phyloP scores from a whole-genome alignment of 2,888 invertebrate genomes.

The Ichneumoninae sp. region DNA sequence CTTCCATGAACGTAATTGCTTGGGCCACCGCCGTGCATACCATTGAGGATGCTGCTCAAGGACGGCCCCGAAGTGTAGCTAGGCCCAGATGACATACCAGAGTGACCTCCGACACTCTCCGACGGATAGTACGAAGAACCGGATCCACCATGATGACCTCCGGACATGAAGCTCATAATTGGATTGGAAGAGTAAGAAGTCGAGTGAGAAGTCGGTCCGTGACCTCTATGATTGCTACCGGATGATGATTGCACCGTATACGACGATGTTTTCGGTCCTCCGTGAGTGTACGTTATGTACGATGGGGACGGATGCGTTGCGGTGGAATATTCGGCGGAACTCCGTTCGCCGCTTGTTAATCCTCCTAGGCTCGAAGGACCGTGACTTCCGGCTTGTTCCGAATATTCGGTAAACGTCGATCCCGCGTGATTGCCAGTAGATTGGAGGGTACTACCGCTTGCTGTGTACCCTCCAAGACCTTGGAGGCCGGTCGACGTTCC shows the following conservation, averaged over 20 bases:
- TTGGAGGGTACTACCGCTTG: slow-evolving; percentile 12
- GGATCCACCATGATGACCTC: slow-evolving; percentile 50
- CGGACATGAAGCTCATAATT: slow-evolving; percentile 38
- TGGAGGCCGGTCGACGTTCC: slow-evolving; percentile 41
- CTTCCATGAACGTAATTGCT: slow-evolving; percentile 58
- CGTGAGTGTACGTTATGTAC: slow-evolving; percentile 49
- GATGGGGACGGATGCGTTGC: slow-evolving; percentile 55
- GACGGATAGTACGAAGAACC: slow-evolving; percentile 43
- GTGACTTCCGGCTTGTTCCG: slow-evolving; percentile 54
- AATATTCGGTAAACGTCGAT: slow-evolving; percentile 54
- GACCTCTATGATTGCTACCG: slow-evolving; percentile 41
- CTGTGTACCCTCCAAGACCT: slow-evolving; percentile 40
- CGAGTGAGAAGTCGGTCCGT: slow-evolving; percentile 50
- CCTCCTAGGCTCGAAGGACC: slow-evolving; percentile 21
- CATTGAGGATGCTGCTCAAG: slow-evolving; percentile 56
- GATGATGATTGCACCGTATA: slow-evolving; percentile 24
- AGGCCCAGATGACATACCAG: slow-evolving; percentile 58
- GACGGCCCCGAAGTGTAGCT: slow-evolving; percentile 46
- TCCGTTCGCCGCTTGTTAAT: slow-evolving; percentile 53
- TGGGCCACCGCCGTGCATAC: slow-evolving; percentile 56
- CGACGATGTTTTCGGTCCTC: slow-evolving; percentile 61
- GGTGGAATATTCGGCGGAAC: slow-evolving; percentile 58
- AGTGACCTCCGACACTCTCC: slow-evolving; percentile 57
- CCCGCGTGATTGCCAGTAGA: slow-evolving; percentile 35
- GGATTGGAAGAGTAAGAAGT: slow-evolving; percentile 59